Base-by-base conservation (phyloP, 2,888 invertebrate species). In the Drosophila kokeensis region DNA sequence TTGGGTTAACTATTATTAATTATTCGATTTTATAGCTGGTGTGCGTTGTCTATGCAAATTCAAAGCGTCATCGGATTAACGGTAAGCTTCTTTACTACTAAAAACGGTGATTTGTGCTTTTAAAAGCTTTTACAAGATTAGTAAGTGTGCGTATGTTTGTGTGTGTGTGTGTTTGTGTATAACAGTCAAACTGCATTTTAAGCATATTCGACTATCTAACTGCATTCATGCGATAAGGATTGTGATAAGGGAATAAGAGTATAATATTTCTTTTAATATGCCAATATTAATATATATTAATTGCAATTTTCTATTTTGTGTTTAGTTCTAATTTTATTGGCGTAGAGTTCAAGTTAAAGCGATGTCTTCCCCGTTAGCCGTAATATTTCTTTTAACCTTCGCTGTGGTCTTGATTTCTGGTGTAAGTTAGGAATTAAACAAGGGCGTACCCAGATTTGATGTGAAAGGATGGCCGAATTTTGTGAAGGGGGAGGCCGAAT, bases 11-110 rank as follows among this genome's bases (percentile, higher is more conserved):
- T 49, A 4, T 15, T 29, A 15, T 24, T 7, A 13, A n/a, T 49
- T 59, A 10, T 38, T 50, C 34, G 6, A 4, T 32, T 4, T 52
- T 61, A n/a, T 34, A 83, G 82, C 63, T 83, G 36, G 27, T 36
- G 13, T 57, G 15, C 34, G 5, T 73, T 68, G 57, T 59, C 8
- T n/a, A 62, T 36, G 15, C 5, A 0, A 58, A 34, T 40, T 4
- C 49, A 4, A 58, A 2, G 42, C 73, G 60, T 15, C 73, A 57
- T 2, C 32, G 72, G 18, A 2, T 5, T 45, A 48, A 48, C 30
- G 68, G 76, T 77, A 69, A 76, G 76, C 11, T 1, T 42, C 0
- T 29, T 27, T n/a, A n/a, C 24, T 18, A 2, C 7, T 24, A 6
- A 18, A 7, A 45, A 21, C 5, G 13, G 24, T 57, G 13, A 13